Percentiles rank a stretch among this genome's conserved stretches.
Evolutionary conservation across 2,113 vertebrate genomes (phyloP).

Genomic region (Sapajus apella): DNA sequence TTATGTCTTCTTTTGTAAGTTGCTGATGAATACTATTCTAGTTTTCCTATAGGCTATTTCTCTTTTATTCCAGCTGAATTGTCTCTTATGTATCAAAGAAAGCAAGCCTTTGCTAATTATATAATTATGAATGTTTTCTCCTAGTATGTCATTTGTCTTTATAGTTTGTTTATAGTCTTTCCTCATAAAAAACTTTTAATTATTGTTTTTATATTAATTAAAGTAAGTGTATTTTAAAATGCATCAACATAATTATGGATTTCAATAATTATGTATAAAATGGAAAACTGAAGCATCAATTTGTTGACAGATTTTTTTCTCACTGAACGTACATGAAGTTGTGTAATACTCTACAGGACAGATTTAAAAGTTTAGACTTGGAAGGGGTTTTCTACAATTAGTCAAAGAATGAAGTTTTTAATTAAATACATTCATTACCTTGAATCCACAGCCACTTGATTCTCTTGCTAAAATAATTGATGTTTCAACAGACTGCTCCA

Average conservation of each 20-base stretch:
- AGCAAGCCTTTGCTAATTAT: background rate
- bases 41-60: background rate
- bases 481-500: conserved; percentile 57
- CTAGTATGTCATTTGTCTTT: background rate
- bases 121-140: background rate
- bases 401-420: conserved; percentile 59
- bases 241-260: background rate
- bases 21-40: background rate
- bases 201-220: conserved; percentile 2
- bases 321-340: background rate
- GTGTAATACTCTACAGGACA: background rate
- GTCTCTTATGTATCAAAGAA: background rate
- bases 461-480: conserved; percentile 60
- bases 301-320: background rate
- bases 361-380: background rate
- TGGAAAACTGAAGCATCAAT: background rate
- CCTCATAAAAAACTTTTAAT: background rate
- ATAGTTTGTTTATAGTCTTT: background rate
- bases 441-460: conserved; percentile 67
- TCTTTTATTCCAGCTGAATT: background rate
- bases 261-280: background rate
- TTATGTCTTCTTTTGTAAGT: background rate
- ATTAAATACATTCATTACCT: conserved; percentile 56
- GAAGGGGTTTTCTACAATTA: conserved; percentile 49
- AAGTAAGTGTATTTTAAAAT: conserved; percentile 25